These are phyloP conservation scores for Pituophis catenifer DNA, from an alignment of 2,113 vertebrate species.

Conservation along the genomic window DNA sequence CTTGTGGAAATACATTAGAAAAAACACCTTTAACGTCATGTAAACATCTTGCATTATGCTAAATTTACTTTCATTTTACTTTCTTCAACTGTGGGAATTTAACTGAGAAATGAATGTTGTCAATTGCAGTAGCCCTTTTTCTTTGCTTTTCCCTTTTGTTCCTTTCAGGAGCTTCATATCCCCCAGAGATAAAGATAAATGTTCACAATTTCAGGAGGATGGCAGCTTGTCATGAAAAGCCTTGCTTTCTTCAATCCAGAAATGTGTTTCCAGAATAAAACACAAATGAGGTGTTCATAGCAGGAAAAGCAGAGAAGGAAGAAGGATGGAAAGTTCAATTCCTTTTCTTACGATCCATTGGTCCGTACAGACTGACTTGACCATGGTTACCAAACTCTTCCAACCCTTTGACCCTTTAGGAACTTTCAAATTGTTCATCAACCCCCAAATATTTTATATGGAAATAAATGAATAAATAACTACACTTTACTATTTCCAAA, in stretches of 20 bases:
- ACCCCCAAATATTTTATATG: neutral
- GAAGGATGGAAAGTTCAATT: neutral
- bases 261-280: neutral
- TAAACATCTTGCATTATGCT: neutral
- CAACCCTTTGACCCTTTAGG: neutral
- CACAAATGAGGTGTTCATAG: neutral
- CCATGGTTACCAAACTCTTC: neutral
- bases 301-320: too few relatives aligned
- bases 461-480: neutral
- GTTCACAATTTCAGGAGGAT: neutral
- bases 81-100: neutral
- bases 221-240: neutral
- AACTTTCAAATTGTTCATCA: neutral
- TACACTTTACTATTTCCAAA: neutral
- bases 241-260: neutral
- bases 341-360: neutral
- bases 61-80: neutral
- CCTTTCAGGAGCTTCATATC: neutral
- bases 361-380: neutral
- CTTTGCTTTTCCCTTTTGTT: neutral
- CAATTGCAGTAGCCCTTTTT: neutral
- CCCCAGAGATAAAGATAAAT: neutral
- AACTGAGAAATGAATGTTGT: neutral
- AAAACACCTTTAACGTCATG: neutral
- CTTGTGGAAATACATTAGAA: neutral